Conservation (phyloP, 2,888 invertebrate species). For the Coenonympha arcania region DNA sequence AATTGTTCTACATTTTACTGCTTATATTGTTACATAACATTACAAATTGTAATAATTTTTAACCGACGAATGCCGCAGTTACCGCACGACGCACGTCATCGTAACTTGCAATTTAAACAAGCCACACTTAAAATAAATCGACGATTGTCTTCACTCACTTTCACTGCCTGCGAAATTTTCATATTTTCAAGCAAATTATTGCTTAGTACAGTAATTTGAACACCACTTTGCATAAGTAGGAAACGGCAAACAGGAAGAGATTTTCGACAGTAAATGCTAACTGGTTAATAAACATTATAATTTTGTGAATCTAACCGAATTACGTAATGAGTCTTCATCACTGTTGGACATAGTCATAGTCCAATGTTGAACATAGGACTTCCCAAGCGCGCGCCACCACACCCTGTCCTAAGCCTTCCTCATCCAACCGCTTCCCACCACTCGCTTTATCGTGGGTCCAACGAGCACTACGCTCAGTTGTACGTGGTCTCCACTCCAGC, state of each 20-base stretch:
- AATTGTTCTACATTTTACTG: neutral
- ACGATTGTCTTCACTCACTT: slow-evolving; percentile 4
- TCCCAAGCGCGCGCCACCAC: too few species aligned
- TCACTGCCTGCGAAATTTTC: slow-evolving; percentile 25
- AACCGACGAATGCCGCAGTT: neutral
- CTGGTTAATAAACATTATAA: too few species aligned
- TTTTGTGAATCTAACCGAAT: too few species aligned
- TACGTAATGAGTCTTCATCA: too few species aligned
- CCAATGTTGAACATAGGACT: too few species aligned
- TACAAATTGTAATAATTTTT: neutral
- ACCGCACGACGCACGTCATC: slow-evolving; percentile 1
- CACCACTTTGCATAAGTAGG: slow-evolving; percentile 8
- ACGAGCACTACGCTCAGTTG: too few species aligned
- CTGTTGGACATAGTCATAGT: too few species aligned
- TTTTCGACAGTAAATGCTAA: neutral
- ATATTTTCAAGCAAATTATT: slow-evolving; percentile 16
- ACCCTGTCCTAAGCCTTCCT: too few species aligned
- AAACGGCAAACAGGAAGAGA: slow-evolving; percentile 9
- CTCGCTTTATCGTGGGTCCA: too few species aligned
- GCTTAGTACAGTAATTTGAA: slow-evolving; percentile 13
- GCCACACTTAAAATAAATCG: slow-evolving; percentile 5
- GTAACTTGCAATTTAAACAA: slow-evolving; percentile 10
- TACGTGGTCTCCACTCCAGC: too few species aligned
- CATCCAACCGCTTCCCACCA: too few species aligned
- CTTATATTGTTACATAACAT: neutral